phyloP scores from a whole-genome alignment of 2,797 vertebrate species.

The Sorex maritimensis region DNA sequence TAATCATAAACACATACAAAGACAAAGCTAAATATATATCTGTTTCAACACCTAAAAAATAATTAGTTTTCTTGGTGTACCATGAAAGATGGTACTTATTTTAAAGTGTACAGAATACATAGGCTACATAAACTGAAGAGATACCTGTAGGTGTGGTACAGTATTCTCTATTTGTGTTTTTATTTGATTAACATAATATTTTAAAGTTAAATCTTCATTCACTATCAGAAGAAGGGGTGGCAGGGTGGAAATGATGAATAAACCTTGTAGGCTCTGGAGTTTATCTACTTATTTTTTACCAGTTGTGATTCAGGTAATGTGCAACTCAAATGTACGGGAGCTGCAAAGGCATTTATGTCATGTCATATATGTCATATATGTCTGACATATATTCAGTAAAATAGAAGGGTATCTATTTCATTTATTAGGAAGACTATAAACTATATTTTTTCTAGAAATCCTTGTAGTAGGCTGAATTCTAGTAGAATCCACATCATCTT shows the following conservation, averaged over 20 bases:
- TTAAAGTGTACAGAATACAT: neutral
- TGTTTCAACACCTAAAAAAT: conserved; percentile 76
- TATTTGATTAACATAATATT: conserved; percentile 38
- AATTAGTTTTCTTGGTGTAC: conserved; percentile 55
- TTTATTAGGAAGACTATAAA: conserved; percentile 8
- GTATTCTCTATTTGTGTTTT: neutral
- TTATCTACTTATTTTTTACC: neutral
- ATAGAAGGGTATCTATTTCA: neutral
- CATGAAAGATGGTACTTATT: conserved; percentile 53
- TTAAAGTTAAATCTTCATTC: conserved; percentile 28
- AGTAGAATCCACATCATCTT: neutral
- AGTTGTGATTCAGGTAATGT: conserved; percentile 23
- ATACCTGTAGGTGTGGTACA: neutral
- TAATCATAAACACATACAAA: conserved; percentile 73
- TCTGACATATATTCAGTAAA: neutral
- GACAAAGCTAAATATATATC: conserved; percentile 69
- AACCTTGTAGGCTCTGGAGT: neutral
- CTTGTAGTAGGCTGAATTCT: neutral
- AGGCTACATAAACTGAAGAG: conserved; percentile 26
- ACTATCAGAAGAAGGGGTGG: neutral
- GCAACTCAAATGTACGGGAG: neutral
- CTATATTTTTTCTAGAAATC: conserved; percentile 37
- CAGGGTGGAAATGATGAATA: neutral
- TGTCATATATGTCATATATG: too few species aligned
- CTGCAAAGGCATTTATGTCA: neutral